phyloP scores from a whole-genome alignment of 1,140 invertebrate genomes.

The Pogonognathellus flavescens region DNA sequence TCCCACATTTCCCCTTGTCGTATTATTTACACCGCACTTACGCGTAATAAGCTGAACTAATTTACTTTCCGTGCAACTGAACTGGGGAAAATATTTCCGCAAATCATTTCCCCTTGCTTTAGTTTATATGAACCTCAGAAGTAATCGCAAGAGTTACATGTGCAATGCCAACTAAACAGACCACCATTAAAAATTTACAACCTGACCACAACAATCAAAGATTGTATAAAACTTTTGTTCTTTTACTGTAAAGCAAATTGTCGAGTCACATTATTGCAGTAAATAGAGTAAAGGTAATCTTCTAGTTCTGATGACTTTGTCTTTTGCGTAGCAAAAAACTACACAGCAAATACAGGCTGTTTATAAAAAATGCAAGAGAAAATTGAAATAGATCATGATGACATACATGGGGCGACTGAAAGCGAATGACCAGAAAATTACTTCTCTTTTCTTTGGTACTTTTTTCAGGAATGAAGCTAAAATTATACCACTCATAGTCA shows the following conservation, averaged over 20 bases:
- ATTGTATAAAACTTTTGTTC: neutral
- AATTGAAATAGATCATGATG: slow-evolving; percentile 1
- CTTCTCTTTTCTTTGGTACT: too few relatives aligned
- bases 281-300: neutral
- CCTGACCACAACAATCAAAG: slow-evolving; percentile 8
- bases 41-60: too few relatives aligned
- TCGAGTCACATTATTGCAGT: neutral
- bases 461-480: too few relatives aligned
- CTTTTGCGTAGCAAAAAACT: neutral
- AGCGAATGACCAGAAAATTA: too few relatives aligned
- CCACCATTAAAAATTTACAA: neutral
- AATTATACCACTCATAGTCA: too few relatives aligned
- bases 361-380: neutral
- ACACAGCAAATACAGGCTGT: neutral
- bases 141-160: too few relatives aligned
- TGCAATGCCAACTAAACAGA: neutral
- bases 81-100: neutral
- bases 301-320: neutral
- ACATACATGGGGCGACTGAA: too few relatives aligned
- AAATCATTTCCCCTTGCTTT: neutral
- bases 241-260: neutral
- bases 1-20: too few relatives aligned
- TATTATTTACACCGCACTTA: too few relatives aligned
- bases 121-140: too few relatives aligned
- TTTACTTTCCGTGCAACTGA: too few relatives aligned